Conservation (phyloP, 2,113 vertebrate species). For the Eurystomus gularis region DNA sequence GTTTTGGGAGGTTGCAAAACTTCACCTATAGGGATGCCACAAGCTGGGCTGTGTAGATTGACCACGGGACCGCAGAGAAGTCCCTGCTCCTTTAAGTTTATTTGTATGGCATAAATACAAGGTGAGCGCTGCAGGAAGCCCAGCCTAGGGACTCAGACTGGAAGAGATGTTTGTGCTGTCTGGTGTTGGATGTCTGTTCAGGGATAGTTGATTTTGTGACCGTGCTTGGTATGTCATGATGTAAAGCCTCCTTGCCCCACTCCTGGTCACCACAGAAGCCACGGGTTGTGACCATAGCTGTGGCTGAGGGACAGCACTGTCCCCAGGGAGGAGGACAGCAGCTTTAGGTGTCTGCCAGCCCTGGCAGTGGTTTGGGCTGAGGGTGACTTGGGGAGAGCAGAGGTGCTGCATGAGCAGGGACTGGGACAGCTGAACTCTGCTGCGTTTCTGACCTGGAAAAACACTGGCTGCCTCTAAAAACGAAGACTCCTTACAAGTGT, state of each 20-base stretch:
- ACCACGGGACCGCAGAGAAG: neutral
- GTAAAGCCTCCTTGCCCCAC: neutral
- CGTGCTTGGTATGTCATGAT: neutral
- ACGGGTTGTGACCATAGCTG: accelerated
- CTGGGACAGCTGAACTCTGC: neutral
- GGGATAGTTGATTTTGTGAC: neutral
- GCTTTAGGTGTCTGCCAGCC: neutral
- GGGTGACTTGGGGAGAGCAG: neutral
- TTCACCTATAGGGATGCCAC: neutral
- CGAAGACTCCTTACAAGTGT: neutral
- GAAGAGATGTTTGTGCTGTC: neutral
- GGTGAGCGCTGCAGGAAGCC: neutral
- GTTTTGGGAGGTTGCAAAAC: neutral
- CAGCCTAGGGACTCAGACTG: neutral
- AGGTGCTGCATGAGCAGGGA: neutral
- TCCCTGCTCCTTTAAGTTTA: neutral
- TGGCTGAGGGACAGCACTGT: neutral
- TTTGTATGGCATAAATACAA: neutral
- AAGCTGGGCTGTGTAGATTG: neutral
- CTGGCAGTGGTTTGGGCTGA: neutral
- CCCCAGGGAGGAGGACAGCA: neutral
- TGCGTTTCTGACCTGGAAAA: constrained; percentile 16
- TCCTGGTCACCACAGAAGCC: neutral
- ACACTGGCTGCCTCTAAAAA: neutral
- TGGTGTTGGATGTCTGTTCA: neutral